These are phyloP conservation scores for Phrynocephalus forsythii DNA, from an alignment of 2,797 vertebrate species.

Conservation along the genomic window DNA sequence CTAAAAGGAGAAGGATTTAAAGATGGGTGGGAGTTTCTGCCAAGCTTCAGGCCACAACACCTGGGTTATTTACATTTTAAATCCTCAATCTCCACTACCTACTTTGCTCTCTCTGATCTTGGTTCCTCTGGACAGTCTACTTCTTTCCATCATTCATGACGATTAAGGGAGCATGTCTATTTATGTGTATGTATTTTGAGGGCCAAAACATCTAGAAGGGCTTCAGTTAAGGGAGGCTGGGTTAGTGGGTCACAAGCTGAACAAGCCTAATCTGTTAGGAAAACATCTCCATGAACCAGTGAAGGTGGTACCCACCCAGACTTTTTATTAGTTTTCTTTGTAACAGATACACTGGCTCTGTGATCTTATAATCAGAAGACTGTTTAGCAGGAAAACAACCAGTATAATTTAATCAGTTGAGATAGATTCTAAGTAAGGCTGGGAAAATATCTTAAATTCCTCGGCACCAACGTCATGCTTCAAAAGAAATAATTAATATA, in stretches of 20 bases:
- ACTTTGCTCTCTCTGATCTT: background rate
- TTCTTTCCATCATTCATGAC: background rate
- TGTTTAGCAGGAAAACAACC: background rate
- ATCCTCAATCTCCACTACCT: background rate
- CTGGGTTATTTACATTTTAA: background rate
- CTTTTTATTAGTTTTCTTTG: background rate
- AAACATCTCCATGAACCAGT: background rate
- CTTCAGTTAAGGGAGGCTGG: too few relatives aligned
- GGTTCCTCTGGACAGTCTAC: background rate
- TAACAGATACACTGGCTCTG: background rate
- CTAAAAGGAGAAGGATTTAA: too few relatives aligned
- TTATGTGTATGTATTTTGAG: background rate
- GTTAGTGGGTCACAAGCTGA: background rate
- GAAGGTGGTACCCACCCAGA: background rate
- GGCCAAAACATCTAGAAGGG: background rate
- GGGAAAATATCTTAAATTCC: slow-evolving; percentile 2
- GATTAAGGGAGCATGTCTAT: background rate
- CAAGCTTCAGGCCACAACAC: background rate
- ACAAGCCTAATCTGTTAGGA: background rate
- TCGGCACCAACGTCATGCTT: background rate
- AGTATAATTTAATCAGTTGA: background rate
- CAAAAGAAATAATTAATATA: background rate
- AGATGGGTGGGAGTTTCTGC: too few relatives aligned
- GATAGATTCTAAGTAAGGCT: background rate
- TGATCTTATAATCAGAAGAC: background rate